Evolutionary conservation across 2,888 invertebrate genomes (phyloP).

Genomic region (Stenchaetothrips biformis): DNA sequence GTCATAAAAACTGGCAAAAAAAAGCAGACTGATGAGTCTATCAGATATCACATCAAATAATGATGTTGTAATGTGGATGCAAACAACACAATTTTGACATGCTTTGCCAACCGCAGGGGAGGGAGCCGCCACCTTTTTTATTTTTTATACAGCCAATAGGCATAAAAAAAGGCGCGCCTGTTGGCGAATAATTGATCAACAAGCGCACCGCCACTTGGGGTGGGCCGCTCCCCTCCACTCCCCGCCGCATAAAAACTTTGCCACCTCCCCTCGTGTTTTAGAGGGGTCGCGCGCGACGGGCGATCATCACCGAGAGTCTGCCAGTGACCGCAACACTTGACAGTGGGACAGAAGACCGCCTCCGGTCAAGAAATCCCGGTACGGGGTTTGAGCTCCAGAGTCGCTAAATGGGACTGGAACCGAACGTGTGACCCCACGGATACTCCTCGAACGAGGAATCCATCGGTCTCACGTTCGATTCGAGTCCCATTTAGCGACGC

Average conservation of each 20-base stretch:
- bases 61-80: constrained; percentile 10
- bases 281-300: too few species aligned
- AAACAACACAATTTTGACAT: neutral
- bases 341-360: too few species aligned
- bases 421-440: too few species aligned
- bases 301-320: too few species aligned
- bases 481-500: too few species aligned
- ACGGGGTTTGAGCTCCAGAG: too few species aligned
- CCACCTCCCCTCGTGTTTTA: too few species aligned
- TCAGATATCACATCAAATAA: constrained; percentile 10
- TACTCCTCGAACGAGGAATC: too few species aligned
- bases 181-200: constrained; percentile 25
- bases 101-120: neutral
- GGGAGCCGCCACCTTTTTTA: neutral
- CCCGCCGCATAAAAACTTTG: neutral
- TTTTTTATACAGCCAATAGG: neutral
- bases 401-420: too few species aligned
- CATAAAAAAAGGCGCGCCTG: neutral
- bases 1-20: neutral
- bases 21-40: neutral
- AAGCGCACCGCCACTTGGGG: neutral
- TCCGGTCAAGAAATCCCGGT: too few species aligned
- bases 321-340: too few species aligned
- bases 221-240: neutral
- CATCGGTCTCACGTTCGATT: too few species aligned